These are phyloP conservation scores for Brachyalestes nurse DNA, from an alignment of 2,797 vertebrate species.

Conservation along the genomic window DNA sequence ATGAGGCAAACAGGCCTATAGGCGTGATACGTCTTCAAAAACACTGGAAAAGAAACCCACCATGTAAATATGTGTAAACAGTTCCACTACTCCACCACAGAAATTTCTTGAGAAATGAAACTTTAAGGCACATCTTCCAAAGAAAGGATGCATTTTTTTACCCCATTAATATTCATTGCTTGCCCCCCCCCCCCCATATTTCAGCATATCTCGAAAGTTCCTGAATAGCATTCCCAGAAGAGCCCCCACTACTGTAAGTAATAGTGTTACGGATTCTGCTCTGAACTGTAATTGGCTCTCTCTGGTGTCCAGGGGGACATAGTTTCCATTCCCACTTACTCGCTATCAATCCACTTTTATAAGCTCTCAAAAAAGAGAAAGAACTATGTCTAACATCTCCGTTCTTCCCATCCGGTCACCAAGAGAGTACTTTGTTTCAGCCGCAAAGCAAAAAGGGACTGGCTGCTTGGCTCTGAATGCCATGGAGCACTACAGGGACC, in stretches of 20 bases:
- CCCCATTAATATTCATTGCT: constrained; percentile 37
- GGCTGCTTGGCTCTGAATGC: constrained; percentile 49
- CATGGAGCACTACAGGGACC: constrained; percentile 34
- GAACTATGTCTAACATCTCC: constrained; percentile 52
- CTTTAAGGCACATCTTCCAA: constrained; percentile 12
- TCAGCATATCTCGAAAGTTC: constrained; percentile 47
- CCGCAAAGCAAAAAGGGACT: constrained; percentile 42
- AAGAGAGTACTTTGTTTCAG: constrained; percentile 57
- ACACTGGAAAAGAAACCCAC: background rate
- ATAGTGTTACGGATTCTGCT: constrained; percentile 60
- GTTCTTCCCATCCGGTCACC: constrained; percentile 53
- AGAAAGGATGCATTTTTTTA: constrained; percentile 30
- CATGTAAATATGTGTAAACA: background rate
- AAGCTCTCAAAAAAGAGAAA: constrained; percentile 61
- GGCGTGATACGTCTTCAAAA: background rate
- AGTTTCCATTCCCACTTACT: constrained; percentile 69
- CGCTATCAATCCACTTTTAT: constrained; percentile 71
- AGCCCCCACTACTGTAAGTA: constrained; percentile 64
- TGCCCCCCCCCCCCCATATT: background rate
- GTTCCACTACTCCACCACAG: background rate
- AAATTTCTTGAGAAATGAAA: background rate
- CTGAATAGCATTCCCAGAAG: constrained; percentile 52
- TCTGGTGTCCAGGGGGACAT: constrained; percentile 67
- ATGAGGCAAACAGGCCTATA: background rate
- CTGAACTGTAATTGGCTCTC: constrained; percentile 69